Base-by-base conservation (phyloP, 2,888 invertebrate genomes). In the Mythimna vitellina region DNA sequence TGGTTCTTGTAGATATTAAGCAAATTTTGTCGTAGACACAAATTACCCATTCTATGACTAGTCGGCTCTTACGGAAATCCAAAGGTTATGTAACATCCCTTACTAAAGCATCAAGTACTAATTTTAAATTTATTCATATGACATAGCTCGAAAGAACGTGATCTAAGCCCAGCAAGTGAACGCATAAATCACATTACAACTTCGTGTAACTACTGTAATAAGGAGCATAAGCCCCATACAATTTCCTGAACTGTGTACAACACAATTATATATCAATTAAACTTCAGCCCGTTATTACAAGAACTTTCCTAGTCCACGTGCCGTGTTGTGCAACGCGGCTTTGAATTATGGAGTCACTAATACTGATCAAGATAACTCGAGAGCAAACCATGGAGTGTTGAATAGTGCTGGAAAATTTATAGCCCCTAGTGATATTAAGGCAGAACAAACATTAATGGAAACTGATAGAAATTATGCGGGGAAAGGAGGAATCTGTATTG, bases 291-390 rank as follows among this genome's bases (percentile, higher is more conserved):
- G 87, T 87, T 86, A 87, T 87, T 86, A 87, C 82, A 76, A 76
- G 85, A 82, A 80, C 78, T 85, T 87, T 86, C 86, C 65, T 84
- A 78, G 79, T 73, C 77, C 90, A 88, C 89, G 89, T 89, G 88
- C 81, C 86, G 83, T 85, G 89, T 92, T 91, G 87, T 89, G 86
- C 89, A 93, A 93, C 74, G 49, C 53, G 35, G 75, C 76, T 83
- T 85, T 83, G 90, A 93, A 90, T 92, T 93, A 93, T 90, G 83
- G 89, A 79, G 84, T 81, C 79, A 84, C 87, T 91, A 92, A 92
- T 90, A 88, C 84, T 86, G 88, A 92, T 91, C 91, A 83, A 89
- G 93, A 91, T 93, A 91, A 88, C 83, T 87, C 62, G 78, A 86
- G 81, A 82, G 85, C 87, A 80, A 86, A 83, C 68, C 76, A 82